phyloP scores from a whole-genome alignment of 2,113 vertebrate species.

The Mus spicilegus region DNA sequence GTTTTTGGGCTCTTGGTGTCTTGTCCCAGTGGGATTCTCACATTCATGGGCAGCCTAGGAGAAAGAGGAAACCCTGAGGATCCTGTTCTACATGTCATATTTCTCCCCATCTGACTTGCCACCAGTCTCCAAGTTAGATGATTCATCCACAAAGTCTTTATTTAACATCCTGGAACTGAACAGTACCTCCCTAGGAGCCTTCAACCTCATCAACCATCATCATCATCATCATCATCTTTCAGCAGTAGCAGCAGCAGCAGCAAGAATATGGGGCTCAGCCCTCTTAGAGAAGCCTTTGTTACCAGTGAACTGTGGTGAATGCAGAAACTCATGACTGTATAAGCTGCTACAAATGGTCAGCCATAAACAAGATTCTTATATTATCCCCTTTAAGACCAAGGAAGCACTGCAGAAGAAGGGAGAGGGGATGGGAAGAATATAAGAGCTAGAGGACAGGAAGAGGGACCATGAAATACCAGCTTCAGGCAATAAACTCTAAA shows the following conservation, averaged over 20 bases:
- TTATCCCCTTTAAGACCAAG: background rate
- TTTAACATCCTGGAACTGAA: conserved; percentile 8
- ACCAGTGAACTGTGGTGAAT: too few relatives aligned
- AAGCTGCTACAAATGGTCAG: background rate
- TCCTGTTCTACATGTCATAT: background rate
- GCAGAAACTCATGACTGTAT: background rate
- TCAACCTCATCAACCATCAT: background rate
- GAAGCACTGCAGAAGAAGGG: background rate
- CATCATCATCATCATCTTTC: too few relatives aligned
- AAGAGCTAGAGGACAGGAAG: too few relatives aligned
- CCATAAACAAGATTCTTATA: background rate
- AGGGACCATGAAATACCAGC: background rate
- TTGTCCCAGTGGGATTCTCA: background rate
- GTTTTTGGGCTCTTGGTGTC: background rate
- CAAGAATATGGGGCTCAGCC: background rate
- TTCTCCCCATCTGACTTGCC: conserved; percentile 13
- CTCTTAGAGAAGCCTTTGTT: background rate
- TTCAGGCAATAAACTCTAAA: background rate
- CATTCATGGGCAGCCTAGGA: background rate
- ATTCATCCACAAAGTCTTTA: conserved; percentile 9
- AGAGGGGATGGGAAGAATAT: background rate
- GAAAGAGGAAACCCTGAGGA: background rate
- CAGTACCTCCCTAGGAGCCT: background rate
- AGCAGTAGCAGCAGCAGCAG: background rate
- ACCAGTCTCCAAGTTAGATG: background rate